phyloP scores from a whole-genome alignment of 2,888 invertebrate genomes.

The Pyrochroa serraticornis region DNA sequence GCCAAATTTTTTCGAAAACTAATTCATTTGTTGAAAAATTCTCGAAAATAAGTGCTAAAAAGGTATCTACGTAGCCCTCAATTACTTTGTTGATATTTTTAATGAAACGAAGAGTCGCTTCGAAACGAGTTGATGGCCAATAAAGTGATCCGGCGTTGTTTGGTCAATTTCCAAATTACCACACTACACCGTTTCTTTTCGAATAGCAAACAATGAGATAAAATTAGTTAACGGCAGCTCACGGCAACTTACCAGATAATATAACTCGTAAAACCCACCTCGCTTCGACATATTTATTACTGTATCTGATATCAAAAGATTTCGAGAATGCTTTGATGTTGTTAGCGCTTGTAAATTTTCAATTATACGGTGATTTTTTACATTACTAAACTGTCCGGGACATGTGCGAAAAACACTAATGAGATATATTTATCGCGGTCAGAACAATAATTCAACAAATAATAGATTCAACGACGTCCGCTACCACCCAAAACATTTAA shows the following conservation, averaged over 20 bases:
- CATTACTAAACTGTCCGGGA: constrained; percentile 4
- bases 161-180: too few relatives aligned
- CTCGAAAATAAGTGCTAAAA: too few relatives aligned
- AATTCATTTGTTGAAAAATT: too few relatives aligned
- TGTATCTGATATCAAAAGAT: constrained; percentile 37
- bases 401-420: constrained; percentile 11
- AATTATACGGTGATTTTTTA: constrained; percentile 34
- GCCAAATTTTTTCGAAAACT: too few relatives aligned
- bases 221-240: constrained; percentile 24
- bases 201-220: constrained; percentile 24
- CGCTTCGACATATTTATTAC: constrained; percentile 34
- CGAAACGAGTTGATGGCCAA: too few relatives aligned
- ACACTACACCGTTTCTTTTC: background rate
- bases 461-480: too few relatives aligned
- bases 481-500: too few relatives aligned
- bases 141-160: too few relatives aligned
- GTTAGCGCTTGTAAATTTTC: constrained; percentile 35
- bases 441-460: constrained; percentile 4
- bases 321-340: constrained; percentile 32
- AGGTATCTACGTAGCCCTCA: too few relatives aligned
- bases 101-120: too few relatives aligned
- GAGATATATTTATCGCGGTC: constrained; percentile 19
- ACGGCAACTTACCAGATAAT: constrained; percentile 2
- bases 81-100: too few relatives aligned
- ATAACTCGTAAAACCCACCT: constrained; percentile 32